Base-by-base conservation (phyloP, 1,140 invertebrate genomes). In the Drosophila kurseongensis region DNA sequence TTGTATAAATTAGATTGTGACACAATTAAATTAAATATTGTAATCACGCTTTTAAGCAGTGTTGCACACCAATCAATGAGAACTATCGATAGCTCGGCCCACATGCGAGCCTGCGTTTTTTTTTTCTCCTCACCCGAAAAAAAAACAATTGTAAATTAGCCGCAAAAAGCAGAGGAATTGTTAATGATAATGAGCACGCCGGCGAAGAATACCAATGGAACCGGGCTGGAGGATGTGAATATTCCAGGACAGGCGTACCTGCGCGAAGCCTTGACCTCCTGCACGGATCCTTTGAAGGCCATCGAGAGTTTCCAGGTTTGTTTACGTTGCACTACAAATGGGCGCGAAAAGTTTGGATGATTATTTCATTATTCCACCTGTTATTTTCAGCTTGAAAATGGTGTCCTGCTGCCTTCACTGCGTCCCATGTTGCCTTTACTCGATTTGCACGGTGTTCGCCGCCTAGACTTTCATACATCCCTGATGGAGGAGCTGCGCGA, bases 281-380 rank as follows among this genome's bases (percentile, higher is more conserved):
- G 98, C 92, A 97, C 97, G 1, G 98, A 99, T 94, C 98, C 98
- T 13, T 91, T 99, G 4, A 98, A 98, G 94, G 98, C 98, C 42
- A 99, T 99, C 78, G 97, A 99, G 94, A 98, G 98, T 93, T 99
- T 99, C 94, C 98, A 99, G 94, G 96, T 96, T 93, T 68, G 76
- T 85, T 76, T 80, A 57, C 59, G 51, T 69, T 72, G 65, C 55
- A 36, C 7, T 14, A 3, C 9, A 75, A 75, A 69, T 57, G 59
- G 50, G 76, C 80, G 76, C 66, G 45, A 85, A 85, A 68, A 62
- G 36, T 65, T 23, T 13, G 12, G 32, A 23, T 18, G 32, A 18
- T 48, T 47, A 54, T 40, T 57, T 74, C 32, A 10, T 36, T 23
- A 12, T n/a, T 66, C 10, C 36, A 7, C 16, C 48, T 18, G 29